Conservation (phyloP, 1,140 invertebrate genomes). For the Scaptomyza pallida region DNA sequence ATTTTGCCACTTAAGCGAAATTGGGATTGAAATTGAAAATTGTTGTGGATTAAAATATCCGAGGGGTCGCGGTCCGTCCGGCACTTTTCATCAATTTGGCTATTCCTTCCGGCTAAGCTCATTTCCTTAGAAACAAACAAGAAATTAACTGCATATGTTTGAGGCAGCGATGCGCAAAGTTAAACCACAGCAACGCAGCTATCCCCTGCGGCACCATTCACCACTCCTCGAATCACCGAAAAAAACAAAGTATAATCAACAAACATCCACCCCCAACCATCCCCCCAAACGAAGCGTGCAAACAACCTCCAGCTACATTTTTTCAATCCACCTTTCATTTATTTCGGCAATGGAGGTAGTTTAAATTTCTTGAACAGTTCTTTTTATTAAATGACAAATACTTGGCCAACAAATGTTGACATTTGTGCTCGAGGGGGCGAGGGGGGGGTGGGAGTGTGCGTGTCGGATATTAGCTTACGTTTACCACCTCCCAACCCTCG, state of each 20-base stretch:
- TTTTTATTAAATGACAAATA: constrained; percentile 51
- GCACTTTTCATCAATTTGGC: constrained; percentile 28
- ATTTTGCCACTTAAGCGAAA: constrained; percentile 6
- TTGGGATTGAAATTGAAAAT: constrained; percentile 6
- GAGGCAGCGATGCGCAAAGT: constrained; percentile 36
- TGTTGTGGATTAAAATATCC: constrained; percentile 11
- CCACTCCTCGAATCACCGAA: not conserved
- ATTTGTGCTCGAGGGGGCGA: too few species aligned
- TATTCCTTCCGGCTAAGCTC: constrained; percentile 41
- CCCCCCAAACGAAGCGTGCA: not conserved
- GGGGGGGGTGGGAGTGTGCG: not conserved
- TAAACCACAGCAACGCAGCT: constrained; percentile 29
- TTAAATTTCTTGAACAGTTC: constrained; percentile 47
- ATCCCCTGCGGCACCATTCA: not conserved
- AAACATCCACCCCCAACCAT: not conserved
- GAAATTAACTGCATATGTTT: constrained; percentile 76
- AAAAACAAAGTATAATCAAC: too few species aligned
- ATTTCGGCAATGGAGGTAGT: constrained; percentile 6
- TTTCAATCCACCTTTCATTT: not conserved
- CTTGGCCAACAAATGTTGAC: constrained; percentile 11
- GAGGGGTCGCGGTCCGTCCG: not conserved
- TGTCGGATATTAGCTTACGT: constrained; percentile 40
- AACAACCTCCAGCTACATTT: not conserved
- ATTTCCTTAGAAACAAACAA: constrained; percentile 67
- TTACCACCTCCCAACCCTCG: constrained; percentile 24